A percentile compares a stretch with the other conserved stretches of the same genome.
Evolutionary conservation across 2,113 vertebrate species (phyloP).

Genomic region (Macquaria ambigua): DNA sequence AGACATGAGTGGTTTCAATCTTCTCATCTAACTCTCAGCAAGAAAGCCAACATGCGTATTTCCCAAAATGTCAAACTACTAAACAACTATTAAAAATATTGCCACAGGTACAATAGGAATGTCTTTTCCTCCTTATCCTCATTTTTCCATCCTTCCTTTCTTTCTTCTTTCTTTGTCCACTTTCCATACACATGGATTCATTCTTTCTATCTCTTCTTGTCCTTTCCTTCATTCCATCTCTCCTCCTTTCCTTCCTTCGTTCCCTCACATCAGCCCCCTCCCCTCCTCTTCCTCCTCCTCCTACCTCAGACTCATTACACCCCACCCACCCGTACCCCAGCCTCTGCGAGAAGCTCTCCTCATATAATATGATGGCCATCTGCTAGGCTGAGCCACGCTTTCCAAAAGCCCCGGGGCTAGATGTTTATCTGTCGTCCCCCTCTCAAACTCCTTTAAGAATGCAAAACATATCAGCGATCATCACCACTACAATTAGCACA

Average conservation of each 20-base stretch:
- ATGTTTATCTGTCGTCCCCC: constrained; percentile 82
- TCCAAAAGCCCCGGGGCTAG: constrained; percentile 77
- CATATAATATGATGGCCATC: constrained; percentile 84
- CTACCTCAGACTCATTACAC: constrained; percentile 77
- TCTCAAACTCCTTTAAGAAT: constrained; percentile 82
- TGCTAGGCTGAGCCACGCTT: constrained; percentile 81
- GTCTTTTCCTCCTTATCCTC: not conserved
- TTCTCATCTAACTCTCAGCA: not conserved
- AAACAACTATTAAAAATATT: not conserved
- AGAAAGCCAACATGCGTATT: not conserved
- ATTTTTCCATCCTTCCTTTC: not conserved
- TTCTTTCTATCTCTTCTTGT: not conserved
- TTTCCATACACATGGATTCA: not conserved
- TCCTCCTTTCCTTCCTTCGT: constrained; percentile 14
- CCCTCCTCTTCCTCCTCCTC: constrained; percentile 43
- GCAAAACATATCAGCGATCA: constrained; percentile 82
- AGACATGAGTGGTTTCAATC: not conserved
- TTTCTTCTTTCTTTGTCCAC: not conserved
- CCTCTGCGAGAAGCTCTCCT: constrained; percentile 70
- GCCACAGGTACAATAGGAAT: not conserved
- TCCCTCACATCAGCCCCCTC: constrained; percentile 42
- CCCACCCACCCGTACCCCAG: constrained; percentile 73
- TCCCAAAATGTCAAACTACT: not conserved
- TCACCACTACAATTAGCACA: constrained; percentile 82
- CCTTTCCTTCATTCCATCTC: constrained; percentile 11